A percentile compares a stretch with the other conserved stretches of the same genome.
Conservation (phyloP, 2,113 vertebrate species). For the Alosa alosa region DNA sequence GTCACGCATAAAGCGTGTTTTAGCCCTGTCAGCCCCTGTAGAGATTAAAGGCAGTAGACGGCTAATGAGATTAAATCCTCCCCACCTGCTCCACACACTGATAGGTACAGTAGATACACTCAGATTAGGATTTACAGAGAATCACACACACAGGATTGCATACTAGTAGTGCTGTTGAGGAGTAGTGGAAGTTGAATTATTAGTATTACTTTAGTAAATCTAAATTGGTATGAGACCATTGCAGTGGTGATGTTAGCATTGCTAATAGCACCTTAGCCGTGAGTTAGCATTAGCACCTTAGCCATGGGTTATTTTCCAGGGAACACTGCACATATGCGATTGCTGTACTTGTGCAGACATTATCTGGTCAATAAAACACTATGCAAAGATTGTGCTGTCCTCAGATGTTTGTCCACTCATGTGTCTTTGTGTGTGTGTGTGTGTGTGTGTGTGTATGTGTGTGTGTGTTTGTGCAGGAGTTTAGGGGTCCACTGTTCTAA, state of each 20-base stretch:
- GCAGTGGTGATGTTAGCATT: too few relatives aligned
- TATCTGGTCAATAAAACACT: too few relatives aligned
- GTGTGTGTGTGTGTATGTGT: background rate
- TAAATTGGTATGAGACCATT: too few relatives aligned
- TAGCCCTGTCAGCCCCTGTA: slow-evolving; percentile 33
- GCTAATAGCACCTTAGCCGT: too few relatives aligned
- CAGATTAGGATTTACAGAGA: background rate
- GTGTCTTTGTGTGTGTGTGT: background rate
- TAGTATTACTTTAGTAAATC: too few relatives aligned
- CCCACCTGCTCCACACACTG: slow-evolving; percentile 5
- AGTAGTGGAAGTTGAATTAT: too few relatives aligned
- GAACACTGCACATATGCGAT: too few relatives aligned
- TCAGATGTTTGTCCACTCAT: background rate
- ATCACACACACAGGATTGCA: background rate
- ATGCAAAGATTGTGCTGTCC: background rate
- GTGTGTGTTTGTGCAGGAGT: slow-evolving; percentile 74
- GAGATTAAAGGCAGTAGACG: slow-evolving; percentile 35
- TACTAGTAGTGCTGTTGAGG: too few relatives aligned
- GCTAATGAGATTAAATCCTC: slow-evolving; percentile 41
- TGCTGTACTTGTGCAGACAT: too few relatives aligned
- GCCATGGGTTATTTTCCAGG: too few relatives aligned
- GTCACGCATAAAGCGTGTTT: slow-evolving; percentile 20
- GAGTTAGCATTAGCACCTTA: too few relatives aligned
- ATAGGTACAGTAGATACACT: background rate
- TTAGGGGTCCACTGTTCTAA: slow-evolving; percentile 97